Evolutionary conservation across 2,888 invertebrate genomes (phyloP).

Genomic region (Caradrina kadenii): DNA sequence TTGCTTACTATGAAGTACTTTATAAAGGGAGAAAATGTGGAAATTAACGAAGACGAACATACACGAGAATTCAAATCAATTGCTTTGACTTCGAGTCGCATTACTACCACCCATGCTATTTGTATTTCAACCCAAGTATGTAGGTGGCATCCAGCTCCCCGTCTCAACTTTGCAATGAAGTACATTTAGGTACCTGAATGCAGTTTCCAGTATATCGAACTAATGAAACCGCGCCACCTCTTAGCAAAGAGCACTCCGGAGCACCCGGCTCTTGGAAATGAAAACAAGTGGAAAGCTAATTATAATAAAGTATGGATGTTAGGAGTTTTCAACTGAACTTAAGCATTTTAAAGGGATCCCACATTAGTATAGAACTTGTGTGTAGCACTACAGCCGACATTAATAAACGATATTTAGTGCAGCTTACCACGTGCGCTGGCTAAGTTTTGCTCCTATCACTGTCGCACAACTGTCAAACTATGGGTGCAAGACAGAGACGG

Average conservation of each 20-base stretch:
- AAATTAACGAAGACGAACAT: too few relatives aligned
- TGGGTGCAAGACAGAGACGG: too few relatives aligned
- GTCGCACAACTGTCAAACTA: too few relatives aligned
- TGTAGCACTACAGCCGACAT: neutral
- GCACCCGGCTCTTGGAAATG: constrained; percentile 16
- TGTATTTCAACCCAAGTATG: neutral
- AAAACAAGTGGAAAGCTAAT: constrained; percentile 32
- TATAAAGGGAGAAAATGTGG: too few relatives aligned
- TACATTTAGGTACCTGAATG: neutral
- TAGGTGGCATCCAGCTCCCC: neutral
- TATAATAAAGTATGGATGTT: constrained; percentile 27
- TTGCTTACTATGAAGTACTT: too few relatives aligned
- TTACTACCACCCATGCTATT: neutral
- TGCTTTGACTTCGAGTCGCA: neutral
- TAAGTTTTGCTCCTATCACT: too few relatives aligned
- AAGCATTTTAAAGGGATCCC: constrained; percentile 5
- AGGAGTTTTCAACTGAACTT: constrained; percentile 15
- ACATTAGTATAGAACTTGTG: constrained; percentile 1
- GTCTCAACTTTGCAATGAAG: neutral
- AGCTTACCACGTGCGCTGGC: too few relatives aligned
- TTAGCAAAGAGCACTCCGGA: constrained; percentile 1
- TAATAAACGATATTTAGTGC: too few relatives aligned
- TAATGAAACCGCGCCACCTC: neutral
- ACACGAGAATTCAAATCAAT: neutral
- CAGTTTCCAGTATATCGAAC: neutral